These are phyloP conservation scores for Chrysomela aeneicollis DNA, from an alignment of 2,888 invertebrate species.

Conservation along the genomic window DNA sequence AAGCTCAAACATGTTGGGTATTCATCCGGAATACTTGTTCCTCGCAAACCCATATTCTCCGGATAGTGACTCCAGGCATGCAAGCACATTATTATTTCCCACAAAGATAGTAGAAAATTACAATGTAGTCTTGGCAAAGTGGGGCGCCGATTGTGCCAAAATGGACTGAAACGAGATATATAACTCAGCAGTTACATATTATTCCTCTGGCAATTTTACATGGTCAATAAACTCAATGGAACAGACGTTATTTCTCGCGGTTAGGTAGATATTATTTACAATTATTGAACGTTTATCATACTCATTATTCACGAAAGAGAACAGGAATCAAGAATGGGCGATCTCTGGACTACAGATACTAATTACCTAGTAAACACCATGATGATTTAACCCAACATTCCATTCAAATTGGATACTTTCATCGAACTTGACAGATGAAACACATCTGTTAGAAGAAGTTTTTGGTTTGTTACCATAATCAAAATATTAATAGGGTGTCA, in stretches of 20 bases:
- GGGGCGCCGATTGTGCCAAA: constrained; percentile 37
- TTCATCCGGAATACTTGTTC: constrained; percentile 14
- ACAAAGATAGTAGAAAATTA: constrained; percentile 41
- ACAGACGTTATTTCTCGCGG: not conserved
- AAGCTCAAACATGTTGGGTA: constrained; percentile 5
- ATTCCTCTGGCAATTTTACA: constrained; percentile 21
- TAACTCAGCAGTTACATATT: constrained; percentile 30
- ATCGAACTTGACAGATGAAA: too few species aligned
- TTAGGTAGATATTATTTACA: not conserved
- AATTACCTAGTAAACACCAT: too few species aligned
- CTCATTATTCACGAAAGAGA: not conserved
- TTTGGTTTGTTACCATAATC: too few species aligned
- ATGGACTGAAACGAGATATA: constrained; percentile 33
- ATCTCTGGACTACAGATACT: too few species aligned
- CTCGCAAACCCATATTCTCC: constrained; percentile 19
- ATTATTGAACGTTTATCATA: not conserved
- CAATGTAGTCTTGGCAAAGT: constrained; percentile 39
- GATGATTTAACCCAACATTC: too few species aligned
- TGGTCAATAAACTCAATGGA: not conserved
- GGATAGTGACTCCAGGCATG: constrained; percentile 18
- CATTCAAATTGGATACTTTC: too few species aligned
- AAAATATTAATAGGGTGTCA: too few species aligned
- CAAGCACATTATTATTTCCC: constrained; percentile 18
- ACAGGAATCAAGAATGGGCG: not conserved
- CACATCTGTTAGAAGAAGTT: too few species aligned